phyloP scores from a whole-genome alignment of 1,140 invertebrate species.

The Eubasilissa regina region DNA sequence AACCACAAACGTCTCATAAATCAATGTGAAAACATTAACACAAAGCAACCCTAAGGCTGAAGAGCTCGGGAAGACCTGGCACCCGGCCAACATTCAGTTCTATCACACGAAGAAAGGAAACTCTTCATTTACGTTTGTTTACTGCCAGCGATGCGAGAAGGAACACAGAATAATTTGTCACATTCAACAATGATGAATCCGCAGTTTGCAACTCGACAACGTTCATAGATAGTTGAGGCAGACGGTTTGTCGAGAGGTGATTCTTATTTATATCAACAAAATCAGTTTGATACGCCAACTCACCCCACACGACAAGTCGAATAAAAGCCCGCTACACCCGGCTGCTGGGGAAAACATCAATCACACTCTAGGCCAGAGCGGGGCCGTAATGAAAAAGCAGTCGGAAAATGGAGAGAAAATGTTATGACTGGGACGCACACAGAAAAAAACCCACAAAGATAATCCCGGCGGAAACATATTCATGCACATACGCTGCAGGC shows the following conservation, averaged over 20 bases:
- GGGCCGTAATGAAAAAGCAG: constrained; percentile 52
- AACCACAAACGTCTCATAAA: constrained; percentile 10
- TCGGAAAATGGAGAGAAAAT: constrained; percentile 54
- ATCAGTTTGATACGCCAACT: too few relatives aligned
- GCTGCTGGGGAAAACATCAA: constrained; percentile 55
- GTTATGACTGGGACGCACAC: constrained; percentile 32
- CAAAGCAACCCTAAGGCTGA: background rate
- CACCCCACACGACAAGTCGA: constrained; percentile 21
- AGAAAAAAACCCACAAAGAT: constrained; percentile 50
- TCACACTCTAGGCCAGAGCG: constrained; percentile 55
- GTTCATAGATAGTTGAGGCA: too few relatives aligned
- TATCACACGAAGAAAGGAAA: background rate
- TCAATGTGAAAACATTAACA: constrained; percentile 2
- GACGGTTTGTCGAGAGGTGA: too few relatives aligned
- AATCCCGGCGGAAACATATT: constrained; percentile 45
- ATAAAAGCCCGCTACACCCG: constrained; percentile 10
- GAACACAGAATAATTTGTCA: background rate
- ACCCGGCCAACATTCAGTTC: background rate
- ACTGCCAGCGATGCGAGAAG: background rate
- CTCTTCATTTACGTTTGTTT: constrained; percentile 4
- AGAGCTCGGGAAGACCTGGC: constrained; percentile 10
- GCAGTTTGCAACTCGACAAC: too few relatives aligned
- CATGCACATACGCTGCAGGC: background rate
- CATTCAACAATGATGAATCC: too few relatives aligned
- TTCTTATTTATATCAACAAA: too few relatives aligned